These are phyloP conservation scores for Myanophis thanlyinensis DNA, from an alignment of 2,113 vertebrate species.

Conservation along the genomic window DNA sequence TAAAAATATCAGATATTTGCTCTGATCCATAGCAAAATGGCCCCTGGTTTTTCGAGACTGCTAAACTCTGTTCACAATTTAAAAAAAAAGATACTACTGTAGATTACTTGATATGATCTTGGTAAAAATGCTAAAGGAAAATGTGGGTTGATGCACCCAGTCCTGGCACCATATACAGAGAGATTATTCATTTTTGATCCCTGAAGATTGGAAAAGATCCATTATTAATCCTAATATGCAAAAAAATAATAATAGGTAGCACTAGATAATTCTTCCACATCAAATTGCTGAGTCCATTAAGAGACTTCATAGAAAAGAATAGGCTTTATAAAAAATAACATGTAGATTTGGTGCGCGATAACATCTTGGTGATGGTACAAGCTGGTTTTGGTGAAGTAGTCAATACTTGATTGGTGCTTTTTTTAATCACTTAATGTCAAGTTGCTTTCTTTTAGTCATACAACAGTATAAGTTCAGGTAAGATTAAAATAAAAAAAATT, in stretches of 20 bases:
- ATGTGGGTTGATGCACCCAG: not conserved
- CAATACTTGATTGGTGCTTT: not conserved
- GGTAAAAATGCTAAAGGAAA: not conserved
- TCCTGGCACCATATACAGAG: not conserved
- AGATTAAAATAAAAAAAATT: not conserved
- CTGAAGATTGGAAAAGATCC: not conserved
- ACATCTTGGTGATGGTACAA: not conserved
- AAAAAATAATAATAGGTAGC: not conserved
- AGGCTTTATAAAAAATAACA: not conserved
- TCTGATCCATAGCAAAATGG: not conserved
- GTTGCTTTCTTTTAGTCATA: not conserved
- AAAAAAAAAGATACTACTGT: not conserved
- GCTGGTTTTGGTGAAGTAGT: not conserved
- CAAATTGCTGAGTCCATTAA: not conserved
- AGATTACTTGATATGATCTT: not conserved
- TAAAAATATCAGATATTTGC: not conserved
- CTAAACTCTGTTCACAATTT: not conserved
- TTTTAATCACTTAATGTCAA: not conserved
- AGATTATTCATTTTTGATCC: not conserved
- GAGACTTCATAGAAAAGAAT: not conserved
- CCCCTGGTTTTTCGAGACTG: not conserved
- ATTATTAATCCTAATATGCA: not conserved
- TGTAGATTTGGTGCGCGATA: not conserved
- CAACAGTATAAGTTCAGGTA: not conserved
- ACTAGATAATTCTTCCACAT: not conserved